Evolutionary conservation across 2,888 invertebrate genomes (phyloP), one percentile per base, ranked within the genome.

Genomic region (Plebejus melissa): DNA sequence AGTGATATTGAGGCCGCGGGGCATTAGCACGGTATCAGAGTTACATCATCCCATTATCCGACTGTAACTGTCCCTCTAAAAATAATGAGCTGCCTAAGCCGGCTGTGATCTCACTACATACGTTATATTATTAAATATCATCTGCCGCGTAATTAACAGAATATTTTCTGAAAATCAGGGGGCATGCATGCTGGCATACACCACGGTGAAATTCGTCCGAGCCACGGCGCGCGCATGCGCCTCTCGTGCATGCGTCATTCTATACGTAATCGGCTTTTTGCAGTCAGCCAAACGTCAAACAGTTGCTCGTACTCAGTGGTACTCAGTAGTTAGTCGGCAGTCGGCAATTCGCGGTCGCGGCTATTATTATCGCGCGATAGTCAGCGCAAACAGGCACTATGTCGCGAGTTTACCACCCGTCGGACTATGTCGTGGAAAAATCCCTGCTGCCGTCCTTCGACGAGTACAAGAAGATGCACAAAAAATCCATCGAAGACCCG

Each of bases 401-500:
- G 95, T 94, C 98, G 78, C 95, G 95, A 86, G 93, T 95, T 77
- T 96, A 96, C 79, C 79, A 93, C 90, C 82, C 95, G 92, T 85
- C 94, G 94, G 86, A 94, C 94, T 80, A 93, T 96, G 86, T 97
- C 95, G 76, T 94, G 94, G 79, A 97, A 96, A 91, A 96, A 96
- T 79, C 95, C 87, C 85, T 88, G 93, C 65, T 94, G 76, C 82
- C 87, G 54, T 86, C 88, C 9, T 86, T 94, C 70, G 96, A 96
- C 89, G 95, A 97, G 83, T 99, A 99, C 87, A 94, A 94, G 82
- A 95, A 96, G 82, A 96, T 98, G 95, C 96, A 99, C 89, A 95
- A 96, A 83, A 95, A 96, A 84, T 99, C 99, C 0, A 93, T 99
- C 79, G 96, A 98, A 75, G 95, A 98, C 84, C 98, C 99, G 0